Percentiles rank a stretch among this genome's conserved stretches.
These are phyloP conservation scores for Oscheius myriophilus DNA, from an alignment of 2,888 invertebrate genomes.

Conservation along the genomic window DNA sequence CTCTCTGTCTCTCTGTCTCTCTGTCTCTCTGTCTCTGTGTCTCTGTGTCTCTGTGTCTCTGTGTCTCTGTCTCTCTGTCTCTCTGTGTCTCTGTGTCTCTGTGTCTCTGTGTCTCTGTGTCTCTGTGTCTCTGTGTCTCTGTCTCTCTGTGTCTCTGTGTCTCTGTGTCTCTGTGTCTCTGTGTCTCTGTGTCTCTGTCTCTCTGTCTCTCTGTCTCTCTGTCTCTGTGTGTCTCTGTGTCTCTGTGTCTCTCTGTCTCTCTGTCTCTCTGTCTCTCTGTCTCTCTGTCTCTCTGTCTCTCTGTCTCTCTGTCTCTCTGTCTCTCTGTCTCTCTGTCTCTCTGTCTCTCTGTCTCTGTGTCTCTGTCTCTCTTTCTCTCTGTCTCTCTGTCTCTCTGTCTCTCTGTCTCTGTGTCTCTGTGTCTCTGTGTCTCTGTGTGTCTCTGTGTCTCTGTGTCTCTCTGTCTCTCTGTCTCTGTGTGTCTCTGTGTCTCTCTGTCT, in stretches of 20 bases:
- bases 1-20: too few relatives aligned
- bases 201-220: conserved; percentile 12
- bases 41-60: background rate
- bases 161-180: too few relatives aligned
- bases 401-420: conserved; percentile 8
- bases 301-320: conserved; percentile 23
- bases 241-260: too few relatives aligned
- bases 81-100: conserved; percentile 13
- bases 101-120: conserved; percentile 14
- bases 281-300: too few relatives aligned
- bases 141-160: too few relatives aligned
- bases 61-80: conserved; percentile 11
- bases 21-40: too few relatives aligned
- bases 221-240: conserved; percentile 12
- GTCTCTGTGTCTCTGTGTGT: too few relatives aligned
- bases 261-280: too few relatives aligned
- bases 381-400: too few relatives aligned
- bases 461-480: conserved; percentile 11
- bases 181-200: conserved; percentile 21
- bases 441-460: conserved; percentile 11
- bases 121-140: too few relatives aligned
- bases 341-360: conserved; percentile 11
- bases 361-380: too few relatives aligned
- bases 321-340: conserved; percentile 12
- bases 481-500: background rate